A percentile compares a stretch with the other conserved stretches of the same genome.
phyloP scores from a whole-genome alignment of 2,888 invertebrate species.

The Muscina levida region DNA sequence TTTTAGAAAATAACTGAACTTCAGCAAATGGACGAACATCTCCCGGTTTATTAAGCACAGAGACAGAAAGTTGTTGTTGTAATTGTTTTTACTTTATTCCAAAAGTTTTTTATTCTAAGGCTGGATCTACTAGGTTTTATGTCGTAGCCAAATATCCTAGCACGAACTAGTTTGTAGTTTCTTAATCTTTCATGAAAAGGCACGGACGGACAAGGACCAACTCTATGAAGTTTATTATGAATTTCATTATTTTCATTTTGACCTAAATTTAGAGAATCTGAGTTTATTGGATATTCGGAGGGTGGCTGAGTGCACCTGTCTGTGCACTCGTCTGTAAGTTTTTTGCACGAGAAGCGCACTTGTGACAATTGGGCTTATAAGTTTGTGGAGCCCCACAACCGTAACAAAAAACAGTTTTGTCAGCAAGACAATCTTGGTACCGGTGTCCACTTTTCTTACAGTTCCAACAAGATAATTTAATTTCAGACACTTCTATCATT shows the following conservation, averaged over 20 bases:
- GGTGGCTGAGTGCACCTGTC: not conserved
- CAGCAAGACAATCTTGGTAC: not conserved
- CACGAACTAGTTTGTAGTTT: constrained; percentile 30
- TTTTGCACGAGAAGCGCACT: not conserved
- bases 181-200: constrained; percentile 34
- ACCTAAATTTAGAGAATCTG: too few relatives aligned
- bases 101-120: constrained; percentile 24
- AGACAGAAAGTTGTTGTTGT: constrained; percentile 3
- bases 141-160: constrained; percentile 34
- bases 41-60: constrained; percentile 16
- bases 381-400: not conserved
- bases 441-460: not conserved
- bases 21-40: constrained; percentile 57
- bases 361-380: constrained; percentile 26
- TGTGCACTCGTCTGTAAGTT: not conserved
- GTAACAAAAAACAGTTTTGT: constrained; percentile 9
- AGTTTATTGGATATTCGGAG: not conserved
- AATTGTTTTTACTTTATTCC: constrained; percentile 23
- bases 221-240: not conserved
- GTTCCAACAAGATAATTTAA: not conserved
- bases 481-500: not conserved
- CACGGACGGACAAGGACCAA: not conserved
- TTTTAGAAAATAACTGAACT: constrained; percentile 34
- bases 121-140: not conserved
- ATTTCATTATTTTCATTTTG: too few relatives aligned